Percentiles rank a stretch among this genome's conserved stretches.
Evolutionary conservation across 2,113 vertebrate genomes (phyloP).

Genomic region (Zeus faber): DNA sequence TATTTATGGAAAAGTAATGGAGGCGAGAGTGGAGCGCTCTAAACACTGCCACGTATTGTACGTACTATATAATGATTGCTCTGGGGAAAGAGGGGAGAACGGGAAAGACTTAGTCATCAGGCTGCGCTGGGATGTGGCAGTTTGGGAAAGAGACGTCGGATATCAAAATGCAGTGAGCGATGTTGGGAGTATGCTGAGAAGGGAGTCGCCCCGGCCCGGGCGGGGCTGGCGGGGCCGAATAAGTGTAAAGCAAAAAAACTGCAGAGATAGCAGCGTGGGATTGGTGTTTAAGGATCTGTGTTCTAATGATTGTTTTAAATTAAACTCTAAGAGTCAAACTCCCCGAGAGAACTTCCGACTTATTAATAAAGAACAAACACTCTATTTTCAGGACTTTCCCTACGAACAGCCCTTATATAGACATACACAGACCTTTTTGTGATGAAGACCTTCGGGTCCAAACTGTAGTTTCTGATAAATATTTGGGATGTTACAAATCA

Average conservation of each 20-base stretch:
- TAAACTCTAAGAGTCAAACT: too few species aligned
- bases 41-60: conserved; percentile 64
- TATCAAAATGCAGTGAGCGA: conserved; percentile 34
- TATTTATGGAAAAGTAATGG: conserved; percentile 64
- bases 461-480: too few species aligned
- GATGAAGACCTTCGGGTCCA: background rate
- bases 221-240: background rate
- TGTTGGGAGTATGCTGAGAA: conserved; percentile 18
- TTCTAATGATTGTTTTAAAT: too few species aligned
- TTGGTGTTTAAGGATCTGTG: too few species aligned
- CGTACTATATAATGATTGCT: conserved; percentile 34
- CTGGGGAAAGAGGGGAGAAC: conserved; percentile 28
- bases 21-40: conserved; percentile 17
- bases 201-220: conserved; percentile 39
- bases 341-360: too few species aligned
- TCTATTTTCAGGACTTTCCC: too few species aligned
- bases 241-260: conserved; percentile 3
- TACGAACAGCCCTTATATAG: background rate
- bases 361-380: too few species aligned
- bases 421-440: background rate
- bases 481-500: too few species aligned
- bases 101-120: conserved; percentile 69
- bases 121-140: conserved; percentile 33
- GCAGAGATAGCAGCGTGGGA: background rate
- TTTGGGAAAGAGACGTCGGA: conserved; percentile 14